Evolutionary conservation across 2,888 invertebrate species (phyloP).

Genomic region (Mechanitis messenoides): DNA sequence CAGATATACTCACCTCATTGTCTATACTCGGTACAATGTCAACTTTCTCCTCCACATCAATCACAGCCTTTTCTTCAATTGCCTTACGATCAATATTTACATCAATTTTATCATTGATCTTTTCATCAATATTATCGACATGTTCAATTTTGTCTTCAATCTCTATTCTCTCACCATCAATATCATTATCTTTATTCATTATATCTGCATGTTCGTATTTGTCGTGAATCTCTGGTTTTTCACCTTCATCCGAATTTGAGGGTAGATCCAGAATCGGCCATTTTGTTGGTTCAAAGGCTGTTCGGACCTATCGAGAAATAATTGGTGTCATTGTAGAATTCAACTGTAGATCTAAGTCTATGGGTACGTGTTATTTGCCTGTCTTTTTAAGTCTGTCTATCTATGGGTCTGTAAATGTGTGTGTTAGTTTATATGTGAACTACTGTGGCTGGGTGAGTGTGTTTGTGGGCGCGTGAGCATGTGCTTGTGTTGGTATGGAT

Average conservation of each 20-base stretch:
- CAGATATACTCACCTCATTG: slow-evolving; percentile 9
- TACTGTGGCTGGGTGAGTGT: no score
- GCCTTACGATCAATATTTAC: slow-evolving; percentile 1
- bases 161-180: slow-evolving; percentile 18
- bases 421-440: no score
- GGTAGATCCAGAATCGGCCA: slow-evolving; percentile 89
- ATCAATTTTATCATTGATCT: not conserved
- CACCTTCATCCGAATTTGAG: slow-evolving; percentile 42
- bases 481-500: no score
- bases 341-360: not conserved
- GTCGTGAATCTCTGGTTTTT: slow-evolving; percentile 31
- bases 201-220: slow-evolving; percentile 28
- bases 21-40: slow-evolving; percentile 11
- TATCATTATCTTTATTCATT: slow-evolving; percentile 3
- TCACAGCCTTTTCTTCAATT: slow-evolving; percentile 8
- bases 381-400: no score
- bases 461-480: no score
- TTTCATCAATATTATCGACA: not conserved
- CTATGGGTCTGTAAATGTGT: no score
- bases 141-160: not conserved
- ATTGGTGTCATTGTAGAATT: not conserved
- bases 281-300: slow-evolving; percentile 86
- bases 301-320: slow-evolving; percentile 80
- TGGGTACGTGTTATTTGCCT: no score
- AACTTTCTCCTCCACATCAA: slow-evolving; percentile 29